Evolutionary conservation across 2,113 vertebrate genomes (phyloP), one percentile per base, ranked within the genome.

Genomic region (Saccopteryx leptura): DNA sequence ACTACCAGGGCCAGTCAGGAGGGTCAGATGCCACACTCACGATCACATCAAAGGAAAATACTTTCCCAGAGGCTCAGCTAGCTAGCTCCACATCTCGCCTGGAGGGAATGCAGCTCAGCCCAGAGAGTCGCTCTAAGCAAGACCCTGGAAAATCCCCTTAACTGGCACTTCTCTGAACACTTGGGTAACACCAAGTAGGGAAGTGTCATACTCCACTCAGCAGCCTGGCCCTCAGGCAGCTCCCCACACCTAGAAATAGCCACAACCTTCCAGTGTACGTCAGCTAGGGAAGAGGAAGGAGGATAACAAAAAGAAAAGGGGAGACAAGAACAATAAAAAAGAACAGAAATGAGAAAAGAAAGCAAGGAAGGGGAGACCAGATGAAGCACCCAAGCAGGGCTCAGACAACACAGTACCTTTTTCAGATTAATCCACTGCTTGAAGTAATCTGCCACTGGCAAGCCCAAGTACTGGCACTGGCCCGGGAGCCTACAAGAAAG

Each of bases 341-440:
- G 75, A 86, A 94, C 11, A 95, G 65, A 83, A 52, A 80, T 48
- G 54, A 79, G 58, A 74, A 79, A 86, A 78, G 56, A 26, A 93
- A 92, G 31, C 68, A 69, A 65, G 48, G 48, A 72, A 46, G 75
- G 0, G 1, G 82, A 78, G 69, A 88, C 68, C 82, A 91, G 65
- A 66, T 24, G 15, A 78, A 74, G 63, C 52, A 33, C 39, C n/a
- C 48, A 11, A 6, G 39, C 26, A 23, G 94, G 46, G n/a, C 39
- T 76, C 74, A 97, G 97, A 98, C 97, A 98, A 98, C 97, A 98
- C 97, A 98, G 98, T 99, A 99, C 99, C 98, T 99, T 99, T 98
- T 99, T 99, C 98, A 99, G 99, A 98, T 99, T 99, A 99, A 99
- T 99, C 99, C 98, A 99, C 97, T 99, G 98, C 98, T 99, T 99